Conservation (phyloP, 2,797 vertebrate species). For the Monodelphis domestica region DNA sequence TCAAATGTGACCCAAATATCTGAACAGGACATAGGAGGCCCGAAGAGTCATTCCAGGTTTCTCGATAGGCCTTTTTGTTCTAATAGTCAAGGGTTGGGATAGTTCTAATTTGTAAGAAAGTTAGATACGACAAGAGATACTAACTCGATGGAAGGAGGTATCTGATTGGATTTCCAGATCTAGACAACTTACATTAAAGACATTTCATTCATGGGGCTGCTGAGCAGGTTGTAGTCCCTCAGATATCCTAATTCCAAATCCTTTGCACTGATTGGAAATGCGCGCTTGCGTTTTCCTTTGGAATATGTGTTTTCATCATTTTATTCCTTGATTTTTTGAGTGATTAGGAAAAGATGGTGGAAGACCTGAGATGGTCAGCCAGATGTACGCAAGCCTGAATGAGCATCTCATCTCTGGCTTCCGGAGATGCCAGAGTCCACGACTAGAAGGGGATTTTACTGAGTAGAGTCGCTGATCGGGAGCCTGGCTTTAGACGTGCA, state of each 20-base stretch:
- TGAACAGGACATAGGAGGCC: no score
- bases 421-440: not conserved
- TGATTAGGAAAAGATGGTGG: not conserved
- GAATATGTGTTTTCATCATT: not conserved
- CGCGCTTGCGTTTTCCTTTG: not conserved
- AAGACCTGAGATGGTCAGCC: not conserved
- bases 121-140: not conserved
- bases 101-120: slow-evolving; percentile 1
- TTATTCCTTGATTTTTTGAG: not conserved
- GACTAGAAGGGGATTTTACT: not conserved
- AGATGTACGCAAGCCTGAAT: not conserved
- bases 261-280: not conserved
- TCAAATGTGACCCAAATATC: no score
- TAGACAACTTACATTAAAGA: no score
- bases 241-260: not conserved
- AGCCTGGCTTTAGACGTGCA: slow-evolving; percentile 15
- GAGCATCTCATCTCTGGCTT: slow-evolving; percentile 11
- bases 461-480: slow-evolving; percentile 1
- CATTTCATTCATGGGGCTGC: no score
- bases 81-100: slow-evolving; percentile 27
- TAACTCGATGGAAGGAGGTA: not conserved
- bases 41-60: not conserved
- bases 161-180: not conserved
- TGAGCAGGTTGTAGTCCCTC: not conserved
- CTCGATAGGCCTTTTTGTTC: not conserved